Base-by-base conservation (phyloP, 2,797 vertebrate genomes). In the Vultur gryphus region DNA sequence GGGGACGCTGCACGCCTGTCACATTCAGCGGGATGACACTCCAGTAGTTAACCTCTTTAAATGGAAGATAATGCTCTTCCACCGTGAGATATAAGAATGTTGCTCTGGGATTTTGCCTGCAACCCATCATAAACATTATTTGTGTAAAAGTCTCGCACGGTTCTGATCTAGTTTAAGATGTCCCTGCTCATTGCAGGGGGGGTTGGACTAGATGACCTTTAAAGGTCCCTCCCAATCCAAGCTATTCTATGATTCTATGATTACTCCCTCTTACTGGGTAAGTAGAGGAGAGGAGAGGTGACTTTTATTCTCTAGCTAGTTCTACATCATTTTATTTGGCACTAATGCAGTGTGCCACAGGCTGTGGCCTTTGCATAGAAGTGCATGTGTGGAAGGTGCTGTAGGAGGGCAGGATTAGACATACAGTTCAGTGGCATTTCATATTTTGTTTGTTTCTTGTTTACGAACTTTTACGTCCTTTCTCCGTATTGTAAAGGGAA, bases 391-490 rank as follows among this genome's bases (percentile, higher is more conserved):
- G 64, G 69, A 62, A 46, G 59, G 52, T 35, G 64, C 70, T 89
- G 35, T 52, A 29, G 19, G 23, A 39, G 46, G 29, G 37, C 48
- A 43, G 70, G 16, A 46, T 70, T 31, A 52, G 54, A 52, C 13
- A 9, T 10, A 11, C 46, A 10, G 39, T 46, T 92, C 6, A 9
- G 39, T 24, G 65, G 35, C 28, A 17, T 76, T n/a, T 92, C 2
- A 1, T 46, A 13, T 29, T 58, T 55, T 0, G 0, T 8, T 59
- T 25, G 9, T 57, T 78, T 61, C 37, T 75, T 62, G 21, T 52
- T 70, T 55, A n/a, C 57, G 48, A 61, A 29, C 41, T 65, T 19
- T n/a, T 65, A 41, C 7, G 6, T 48, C 51, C 51, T 24, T 76
- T 72, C 49, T 9, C 44, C 16, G 2, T 52, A 5, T 9, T 46